These are phyloP conservation scores for Harpagoxenus sublaevis DNA, from an alignment of 2,888 invertebrate genomes.

Conservation along the genomic window DNA sequence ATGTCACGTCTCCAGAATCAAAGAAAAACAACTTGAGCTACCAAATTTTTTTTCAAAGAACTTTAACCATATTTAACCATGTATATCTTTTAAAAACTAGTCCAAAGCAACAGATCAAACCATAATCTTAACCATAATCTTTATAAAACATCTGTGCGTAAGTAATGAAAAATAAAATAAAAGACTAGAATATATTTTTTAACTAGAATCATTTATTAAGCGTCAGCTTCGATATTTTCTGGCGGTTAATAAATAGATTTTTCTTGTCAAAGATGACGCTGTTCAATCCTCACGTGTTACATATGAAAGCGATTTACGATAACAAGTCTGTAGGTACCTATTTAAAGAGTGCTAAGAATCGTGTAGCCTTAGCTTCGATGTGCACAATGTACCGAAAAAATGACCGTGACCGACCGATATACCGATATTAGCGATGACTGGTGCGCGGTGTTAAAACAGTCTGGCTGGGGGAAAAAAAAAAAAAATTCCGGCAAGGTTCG, in stretches of 20 bases:
- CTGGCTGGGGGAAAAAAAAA: neutral
- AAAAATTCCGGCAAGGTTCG: conserved; percentile 33
- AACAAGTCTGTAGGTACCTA: neutral
- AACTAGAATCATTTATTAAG: neutral
- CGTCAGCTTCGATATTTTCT: neutral
- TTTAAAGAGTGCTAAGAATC: neutral
- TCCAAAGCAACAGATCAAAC: neutral
- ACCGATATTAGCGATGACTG: conserved; percentile 10
- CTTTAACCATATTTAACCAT: neutral
- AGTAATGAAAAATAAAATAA: neutral
- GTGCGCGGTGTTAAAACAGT: conserved; percentile 12
- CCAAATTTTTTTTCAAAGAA: neutral
- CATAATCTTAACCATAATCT: neutral
- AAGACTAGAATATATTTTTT: neutral
- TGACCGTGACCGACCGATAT: conserved; percentile 6
- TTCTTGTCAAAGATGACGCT: neutral
- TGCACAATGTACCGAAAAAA: neutral
- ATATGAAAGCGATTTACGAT: neutral
- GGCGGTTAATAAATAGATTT: neutral
- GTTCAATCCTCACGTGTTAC: neutral
- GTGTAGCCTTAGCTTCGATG: neutral
- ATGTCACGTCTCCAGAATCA: neutral
- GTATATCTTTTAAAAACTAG: neutral
- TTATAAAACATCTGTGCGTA: neutral
- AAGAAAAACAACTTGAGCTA: neutral